Percentiles rank a stretch among this genome's conserved stretches.
Conservation (phyloP, 2,797 vertebrate species). For the Notamacropus eugenii region DNA sequence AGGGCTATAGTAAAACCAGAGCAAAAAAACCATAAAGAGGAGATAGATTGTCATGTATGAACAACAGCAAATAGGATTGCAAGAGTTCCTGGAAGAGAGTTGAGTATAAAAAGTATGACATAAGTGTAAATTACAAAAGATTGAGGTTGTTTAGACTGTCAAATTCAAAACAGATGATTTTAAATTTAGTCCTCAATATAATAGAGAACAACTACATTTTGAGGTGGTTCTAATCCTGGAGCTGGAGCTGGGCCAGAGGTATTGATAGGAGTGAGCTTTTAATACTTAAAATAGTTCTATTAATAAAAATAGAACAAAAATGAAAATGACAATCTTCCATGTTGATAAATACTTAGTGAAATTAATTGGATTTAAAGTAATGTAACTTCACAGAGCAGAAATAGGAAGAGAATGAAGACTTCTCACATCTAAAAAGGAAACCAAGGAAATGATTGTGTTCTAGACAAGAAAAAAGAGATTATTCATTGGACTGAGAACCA, state of each 20-base stretch:
- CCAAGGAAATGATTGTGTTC: not conserved
- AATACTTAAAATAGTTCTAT: not conserved
- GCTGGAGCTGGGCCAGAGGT: not conserved
- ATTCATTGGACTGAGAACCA: not conserved
- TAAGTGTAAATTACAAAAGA: not conserved
- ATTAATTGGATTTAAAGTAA: not conserved
- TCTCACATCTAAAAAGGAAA: not conserved
- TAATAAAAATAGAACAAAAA: not conserved
- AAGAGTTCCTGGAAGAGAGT: not conserved
- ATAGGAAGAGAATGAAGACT: not conserved
- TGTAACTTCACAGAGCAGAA: not conserved
- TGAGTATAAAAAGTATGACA: not conserved
- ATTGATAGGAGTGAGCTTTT: not conserved
- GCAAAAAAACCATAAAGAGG: not conserved
- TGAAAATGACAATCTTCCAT: not conserved
- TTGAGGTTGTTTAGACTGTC: not conserved
- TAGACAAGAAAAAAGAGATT: not conserved
- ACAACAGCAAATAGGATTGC: not conserved
- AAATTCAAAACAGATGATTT: not conserved
- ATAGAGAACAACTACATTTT: not conserved
- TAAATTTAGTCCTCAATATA: not conserved
- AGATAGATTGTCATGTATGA: not conserved
- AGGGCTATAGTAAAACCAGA: not conserved
- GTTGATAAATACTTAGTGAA: not conserved
- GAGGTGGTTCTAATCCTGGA: not conserved